Conservation (phyloP, 2,888 invertebrate species). For the Osedax fenrisi region DNA sequence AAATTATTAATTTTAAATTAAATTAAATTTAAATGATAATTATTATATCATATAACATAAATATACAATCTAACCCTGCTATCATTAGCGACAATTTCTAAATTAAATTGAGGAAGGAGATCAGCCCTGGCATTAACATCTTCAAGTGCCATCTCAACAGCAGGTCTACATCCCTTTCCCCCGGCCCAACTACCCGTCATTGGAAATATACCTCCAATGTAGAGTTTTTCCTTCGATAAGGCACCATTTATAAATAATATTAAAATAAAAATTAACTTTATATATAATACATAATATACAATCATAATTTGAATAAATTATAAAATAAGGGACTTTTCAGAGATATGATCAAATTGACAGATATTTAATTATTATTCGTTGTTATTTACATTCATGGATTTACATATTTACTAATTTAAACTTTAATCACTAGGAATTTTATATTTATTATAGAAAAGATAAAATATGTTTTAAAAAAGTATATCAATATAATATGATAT, state of each 20-base stretch:
- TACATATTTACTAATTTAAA: too few species aligned
- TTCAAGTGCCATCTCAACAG: conserved; percentile 84
- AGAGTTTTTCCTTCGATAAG: conserved; percentile 29
- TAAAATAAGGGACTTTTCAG: too few species aligned
- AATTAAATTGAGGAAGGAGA: conserved; percentile 76
- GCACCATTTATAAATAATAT: too few species aligned
- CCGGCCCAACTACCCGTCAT: conserved; percentile 97
- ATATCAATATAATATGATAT: too few species aligned
- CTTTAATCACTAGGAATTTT: neutral
- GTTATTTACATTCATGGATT: neutral
- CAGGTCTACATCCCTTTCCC: conserved; percentile 93
- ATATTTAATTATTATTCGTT: neutral
- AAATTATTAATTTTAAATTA: too few species aligned
- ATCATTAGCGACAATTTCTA: conserved; percentile 84
- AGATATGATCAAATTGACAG: neutral
- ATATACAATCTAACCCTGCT: conserved; percentile 88
- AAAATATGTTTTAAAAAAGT: too few species aligned
- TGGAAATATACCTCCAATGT: conserved; percentile 81
- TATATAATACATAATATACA: too few species aligned
- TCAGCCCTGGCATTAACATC: conserved; percentile 82
- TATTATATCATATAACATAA: too few species aligned
- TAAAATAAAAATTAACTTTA: too few species aligned
- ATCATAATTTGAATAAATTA: too few species aligned
- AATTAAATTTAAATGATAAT: too few species aligned
- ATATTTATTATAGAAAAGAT: too few species aligned